Evolutionary conservation across 2,113 vertebrate genomes (phyloP), one percentile per base, ranked within the genome.

Genomic region (Deroptyus accipitrinus): DNA sequence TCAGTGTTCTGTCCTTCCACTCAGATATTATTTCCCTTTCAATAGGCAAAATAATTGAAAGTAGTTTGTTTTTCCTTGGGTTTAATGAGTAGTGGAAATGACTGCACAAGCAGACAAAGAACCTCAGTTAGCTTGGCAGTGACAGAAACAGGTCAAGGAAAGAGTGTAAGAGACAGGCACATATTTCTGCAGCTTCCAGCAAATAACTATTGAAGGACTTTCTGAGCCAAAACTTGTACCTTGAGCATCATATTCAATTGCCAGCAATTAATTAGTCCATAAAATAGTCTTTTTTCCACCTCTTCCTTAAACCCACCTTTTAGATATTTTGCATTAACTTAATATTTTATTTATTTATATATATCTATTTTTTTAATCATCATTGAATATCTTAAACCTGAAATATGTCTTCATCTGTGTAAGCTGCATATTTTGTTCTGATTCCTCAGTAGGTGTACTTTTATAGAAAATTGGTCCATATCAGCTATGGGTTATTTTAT

Each of bases 401-500:
- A 86, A 81, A 70, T 63, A 74, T 13, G 0, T 54, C 12, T 48
- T 70, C 31, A 81, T 61, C 14, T 82, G 28, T 19, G 23, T 31
- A 81, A 72, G 9, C 30, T 81, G 10, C 35, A 49, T 86, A 39
- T 67, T 94, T 88, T 89, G 4, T 90, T 83, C 24, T 75, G 4
- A 70, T 91, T 68, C 62, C 57, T 79, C 30, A 59, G 63, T 83
- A 39, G 46, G 39, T 55, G 18, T 35, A 64, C 19, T 75, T 82
- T 68, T 68, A 68, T 82, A 52, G 81, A 82, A 88, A 86, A 89
- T 41, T 64, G 30, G 55, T 86, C 52, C 18, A 11, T 91, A 89
- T 92, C 66, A 87, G 12, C 39, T 73, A 39, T 3, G 27, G 64
- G 35, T 89, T 94, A 72, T 68, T 97, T 92, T 95, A 78, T 91